Percentiles rank a stretch among this genome's conserved stretches.
These are phyloP conservation scores for Prinia subflava DNA, from an alignment of 2,113 vertebrate genomes.

Conservation along the genomic window DNA sequence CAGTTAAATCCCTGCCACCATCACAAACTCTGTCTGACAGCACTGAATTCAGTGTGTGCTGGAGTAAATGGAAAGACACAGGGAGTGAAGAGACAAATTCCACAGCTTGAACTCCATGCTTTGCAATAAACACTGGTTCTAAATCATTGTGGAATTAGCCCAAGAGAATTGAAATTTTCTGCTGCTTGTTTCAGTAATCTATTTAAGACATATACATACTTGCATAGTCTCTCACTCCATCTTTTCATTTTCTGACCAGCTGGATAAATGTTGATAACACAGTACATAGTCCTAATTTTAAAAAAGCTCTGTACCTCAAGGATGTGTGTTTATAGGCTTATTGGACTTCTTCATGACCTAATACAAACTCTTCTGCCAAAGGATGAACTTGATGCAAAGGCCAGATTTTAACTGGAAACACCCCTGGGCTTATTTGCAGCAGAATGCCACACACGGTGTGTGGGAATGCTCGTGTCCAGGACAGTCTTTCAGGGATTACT, in stretches of 20 bases:
- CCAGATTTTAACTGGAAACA: constrained; percentile 57
- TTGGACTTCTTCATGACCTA: constrained; percentile 19
- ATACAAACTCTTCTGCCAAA: constrained; percentile 33
- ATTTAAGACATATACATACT: not conserved
- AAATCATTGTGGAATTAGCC: not conserved
- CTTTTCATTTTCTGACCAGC: constrained; percentile 22
- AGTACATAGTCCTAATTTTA: not conserved
- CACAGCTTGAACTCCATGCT: not conserved
- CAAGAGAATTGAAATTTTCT: not conserved
- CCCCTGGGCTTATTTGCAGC: not conserved
- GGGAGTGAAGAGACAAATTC: not conserved
- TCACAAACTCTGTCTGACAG: not conserved
- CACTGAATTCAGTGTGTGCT: not conserved
- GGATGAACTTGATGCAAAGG: constrained; percentile 10
- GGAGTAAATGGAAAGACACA: not conserved
- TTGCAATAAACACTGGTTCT: constrained; percentile 4
- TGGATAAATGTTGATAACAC: constrained; percentile 28
- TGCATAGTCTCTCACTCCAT: not conserved
- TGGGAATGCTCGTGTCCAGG: constrained; percentile 18
- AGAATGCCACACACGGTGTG: constrained; percentile 11
- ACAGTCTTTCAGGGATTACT: constrained; percentile 8
- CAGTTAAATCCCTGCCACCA: not conserved
- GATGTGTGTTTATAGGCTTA: constrained; percentile 14
- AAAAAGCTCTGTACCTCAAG: constrained; percentile 18
- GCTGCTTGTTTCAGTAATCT: constrained; percentile 1